A percentile compares a stretch with the other conserved stretches of the same genome.
Conservation (phyloP, 2,888 invertebrate species). For the Chymomyza procnemis region DNA sequence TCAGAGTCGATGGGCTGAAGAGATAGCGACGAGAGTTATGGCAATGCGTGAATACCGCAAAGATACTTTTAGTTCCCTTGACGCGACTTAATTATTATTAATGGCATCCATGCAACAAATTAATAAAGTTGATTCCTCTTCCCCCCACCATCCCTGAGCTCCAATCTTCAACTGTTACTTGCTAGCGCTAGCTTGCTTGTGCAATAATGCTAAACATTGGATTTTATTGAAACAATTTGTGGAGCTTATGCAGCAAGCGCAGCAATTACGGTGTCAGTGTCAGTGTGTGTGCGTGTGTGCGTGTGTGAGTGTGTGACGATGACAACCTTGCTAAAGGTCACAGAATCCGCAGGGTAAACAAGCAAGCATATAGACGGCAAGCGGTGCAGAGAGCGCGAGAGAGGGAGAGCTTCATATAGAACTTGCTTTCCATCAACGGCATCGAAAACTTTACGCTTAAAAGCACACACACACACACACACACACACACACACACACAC, state of each 20-base stretch:
- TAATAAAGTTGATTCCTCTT: not conserved
- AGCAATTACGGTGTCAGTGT: not conserved
- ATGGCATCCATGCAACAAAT: conserved; percentile 28
- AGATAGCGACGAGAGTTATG: not conserved
- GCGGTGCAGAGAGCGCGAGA: no score
- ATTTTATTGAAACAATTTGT: conserved; percentile 12
- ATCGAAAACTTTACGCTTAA: not conserved
- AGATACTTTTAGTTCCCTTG: not conserved
- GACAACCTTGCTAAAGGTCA: conserved; percentile 65
- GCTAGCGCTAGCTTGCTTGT: not conserved
- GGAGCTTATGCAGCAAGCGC: conserved; percentile 5
- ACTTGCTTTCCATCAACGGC: not conserved
- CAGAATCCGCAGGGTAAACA: conserved; percentile 14
- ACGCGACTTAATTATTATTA: conserved; percentile 39
- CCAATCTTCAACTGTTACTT: no score
- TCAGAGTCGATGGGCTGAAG: not conserved
- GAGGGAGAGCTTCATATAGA: no score
- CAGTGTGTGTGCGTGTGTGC: conserved; percentile 4
- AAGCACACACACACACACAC: not conserved
- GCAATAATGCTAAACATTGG: conserved; percentile 8
- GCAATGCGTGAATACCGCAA: not conserved
- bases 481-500: not conserved
- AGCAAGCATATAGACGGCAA: no score
- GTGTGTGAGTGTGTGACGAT: conserved; percentile 10
- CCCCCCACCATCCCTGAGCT: not conserved